Base-by-base conservation (phyloP, 2,888 invertebrate genomes). In the Zaprionus lineosus region DNA sequence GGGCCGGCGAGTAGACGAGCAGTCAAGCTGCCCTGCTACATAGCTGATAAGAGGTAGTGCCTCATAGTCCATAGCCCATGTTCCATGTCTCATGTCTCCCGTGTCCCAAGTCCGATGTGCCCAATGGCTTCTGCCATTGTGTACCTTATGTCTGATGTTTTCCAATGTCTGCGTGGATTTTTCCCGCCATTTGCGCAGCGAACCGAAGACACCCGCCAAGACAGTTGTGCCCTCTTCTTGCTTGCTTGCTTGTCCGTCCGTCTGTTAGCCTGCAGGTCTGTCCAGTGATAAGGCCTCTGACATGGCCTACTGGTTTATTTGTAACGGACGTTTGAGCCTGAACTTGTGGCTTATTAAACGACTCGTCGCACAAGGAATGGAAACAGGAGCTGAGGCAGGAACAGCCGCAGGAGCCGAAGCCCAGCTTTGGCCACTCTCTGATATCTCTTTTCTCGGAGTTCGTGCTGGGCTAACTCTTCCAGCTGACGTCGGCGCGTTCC, bases 131-230 rank as follows among this genome's bases (percentile, higher is more conserved):
- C n/a, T n/a, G n/a, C n/a, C n/a, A n/a, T n/a, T n/a, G n/a, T n/a
- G n/a, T n/a, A n/a, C n/a, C n/a, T n/a, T n/a, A n/a, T 15, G n/a
- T 36, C 8, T 6, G 6, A 2, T 21, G n/a, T 16, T 15, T 9
- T 31, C 15, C 21, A 43, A 43, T 19, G 62, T 61, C 41, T 50
- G 48, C 19, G 37, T 55, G 52, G 57, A 66, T 50, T 73, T 84
- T 84, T 77, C 78, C 84, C 78, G 78, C 78, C 78, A 82, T 64
- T 84, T 79, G 84, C 63, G 59, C 82, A 82, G 29, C 84, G 78
- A 77, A 79, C 63, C 84, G 83, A 64, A 77, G 82, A 71, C 74
- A 71, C 40, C 40, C 43, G 72, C 50, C 67, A 70, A 77, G 83
- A 76, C 70, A 73, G 70, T 68, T 76, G 73, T 39, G 31, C 24